Percentiles rank a stretch among this genome's conserved stretches.
These are phyloP conservation scores for Muntiacus reevesi DNA, from an alignment of 2,113 vertebrate genomes.

Conservation along the genomic window DNA sequence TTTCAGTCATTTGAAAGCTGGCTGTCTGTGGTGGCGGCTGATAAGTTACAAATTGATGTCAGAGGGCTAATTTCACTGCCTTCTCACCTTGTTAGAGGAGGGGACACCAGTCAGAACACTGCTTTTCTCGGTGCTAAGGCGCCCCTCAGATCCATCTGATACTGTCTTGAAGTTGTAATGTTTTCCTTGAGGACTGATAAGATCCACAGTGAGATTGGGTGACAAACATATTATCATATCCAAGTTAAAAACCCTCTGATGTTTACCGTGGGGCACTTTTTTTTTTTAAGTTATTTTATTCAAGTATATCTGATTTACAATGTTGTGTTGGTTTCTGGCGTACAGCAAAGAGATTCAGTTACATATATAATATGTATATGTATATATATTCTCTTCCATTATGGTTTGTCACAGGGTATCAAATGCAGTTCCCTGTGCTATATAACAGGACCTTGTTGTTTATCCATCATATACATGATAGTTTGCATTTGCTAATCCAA, in stretches of 20 bases:
- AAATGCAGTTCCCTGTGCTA: neutral
- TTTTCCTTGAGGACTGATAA: conserved; percentile 24
- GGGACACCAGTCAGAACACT: neutral
- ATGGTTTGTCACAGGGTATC: neutral
- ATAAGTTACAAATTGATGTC: conserved; percentile 17
- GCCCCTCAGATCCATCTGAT: neutral
- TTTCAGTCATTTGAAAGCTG: conserved; percentile 36
- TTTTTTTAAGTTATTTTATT: neutral
- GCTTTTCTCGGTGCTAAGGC: neutral
- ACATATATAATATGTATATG: neutral
- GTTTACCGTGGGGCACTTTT: neutral
- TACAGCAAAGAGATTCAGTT: neutral
- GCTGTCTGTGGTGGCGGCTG: neutral
- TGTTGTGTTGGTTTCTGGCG: neutral
- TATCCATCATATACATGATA: neutral
- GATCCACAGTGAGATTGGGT: neutral
- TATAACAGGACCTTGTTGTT: neutral
- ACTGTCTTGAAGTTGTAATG: neutral
- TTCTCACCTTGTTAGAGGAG: conserved; percentile 2
- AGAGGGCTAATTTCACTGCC: neutral
- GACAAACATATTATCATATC: neutral
- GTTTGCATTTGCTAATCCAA: neutral
- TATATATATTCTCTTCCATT: neutral
- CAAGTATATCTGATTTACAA: neutral
- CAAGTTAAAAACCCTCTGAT: neutral